phyloP scores from a whole-genome alignment of 2,888 invertebrate genomes.

The Platynereis dumerilii region DNA sequence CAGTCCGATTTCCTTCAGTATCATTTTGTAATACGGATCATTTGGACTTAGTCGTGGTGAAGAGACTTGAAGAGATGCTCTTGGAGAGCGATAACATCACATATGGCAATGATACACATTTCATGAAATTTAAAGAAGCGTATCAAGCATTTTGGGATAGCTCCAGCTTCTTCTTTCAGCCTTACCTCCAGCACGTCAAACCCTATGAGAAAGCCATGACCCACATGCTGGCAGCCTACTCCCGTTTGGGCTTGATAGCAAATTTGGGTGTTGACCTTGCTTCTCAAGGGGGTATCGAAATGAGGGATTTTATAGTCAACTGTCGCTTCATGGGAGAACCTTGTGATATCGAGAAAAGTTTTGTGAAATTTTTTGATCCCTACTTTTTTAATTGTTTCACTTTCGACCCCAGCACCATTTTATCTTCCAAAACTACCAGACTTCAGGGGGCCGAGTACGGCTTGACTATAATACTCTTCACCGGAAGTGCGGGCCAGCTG shows the following conservation, averaged over 20 bases:
- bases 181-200: constrained; percentile 14
- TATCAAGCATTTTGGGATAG: constrained; percentile 21
- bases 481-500: constrained; percentile 39
- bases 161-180: constrained; percentile 21
- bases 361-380: constrained; percentile 37
- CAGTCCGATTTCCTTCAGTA: constrained; percentile 40
- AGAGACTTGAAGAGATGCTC: constrained; percentile 29
- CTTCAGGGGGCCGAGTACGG: constrained; percentile 42
- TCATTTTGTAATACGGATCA: constrained; percentile 41
- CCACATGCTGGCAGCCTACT: constrained; percentile 35
- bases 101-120: constrained; percentile 9
- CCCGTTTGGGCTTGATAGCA: constrained; percentile 37
- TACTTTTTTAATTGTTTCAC: constrained; percentile 44
- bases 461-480: constrained; percentile 38
- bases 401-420: constrained; percentile 34
- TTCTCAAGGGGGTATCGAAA: constrained; percentile 34
- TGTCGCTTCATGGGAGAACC: constrained; percentile 39
- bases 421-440: constrained; percentile 26
- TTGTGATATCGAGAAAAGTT: constrained; percentile 35
- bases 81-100: background rate
- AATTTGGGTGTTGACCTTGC: constrained; percentile 36
- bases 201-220: constrained; percentile 15
- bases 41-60: constrained; percentile 34
- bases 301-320: constrained; percentile 38
- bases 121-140: constrained; percentile 12